Percentiles rank a stretch among this genome's conserved stretches.
Conservation (phyloP, 2,113 vertebrate genomes). For the Polypterus senegalus region DNA sequence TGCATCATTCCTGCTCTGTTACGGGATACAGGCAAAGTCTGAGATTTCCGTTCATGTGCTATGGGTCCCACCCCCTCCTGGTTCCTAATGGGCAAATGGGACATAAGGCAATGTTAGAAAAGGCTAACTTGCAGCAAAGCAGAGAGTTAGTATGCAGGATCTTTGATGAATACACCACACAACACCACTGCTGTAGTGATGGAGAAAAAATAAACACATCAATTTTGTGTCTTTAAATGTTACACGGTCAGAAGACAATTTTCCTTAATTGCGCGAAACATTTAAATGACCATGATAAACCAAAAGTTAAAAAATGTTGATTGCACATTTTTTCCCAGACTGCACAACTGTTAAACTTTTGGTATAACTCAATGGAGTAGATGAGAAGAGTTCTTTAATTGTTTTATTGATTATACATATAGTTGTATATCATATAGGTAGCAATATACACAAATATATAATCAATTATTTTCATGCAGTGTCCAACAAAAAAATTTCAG, state of each 20-base stretch:
- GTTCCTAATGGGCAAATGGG: slow-evolving; percentile 89
- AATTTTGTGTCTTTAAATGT: neutral
- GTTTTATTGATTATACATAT: too few relatives aligned
- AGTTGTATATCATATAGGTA: too few relatives aligned
- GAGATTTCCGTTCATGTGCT: slow-evolving; percentile 97
- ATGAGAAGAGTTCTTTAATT: too few relatives aligned
- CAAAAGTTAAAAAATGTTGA: too few relatives aligned
- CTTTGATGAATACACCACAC: neutral
- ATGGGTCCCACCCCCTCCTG: slow-evolving; percentile 93
- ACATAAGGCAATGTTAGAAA: slow-evolving; percentile 72
- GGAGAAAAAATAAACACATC: neutral
- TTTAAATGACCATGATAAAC: neutral
- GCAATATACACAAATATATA: too few relatives aligned
- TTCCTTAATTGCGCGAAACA: neutral
- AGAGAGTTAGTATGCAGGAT: slow-evolving; percentile 56
- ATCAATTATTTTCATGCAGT: too few relatives aligned
- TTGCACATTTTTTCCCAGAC: too few relatives aligned
- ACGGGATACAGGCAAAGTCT: slow-evolving; percentile 99
- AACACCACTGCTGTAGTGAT: neutral
- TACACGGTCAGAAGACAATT: neutral
- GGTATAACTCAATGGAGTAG: too few relatives aligned
- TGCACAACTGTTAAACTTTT: too few relatives aligned
- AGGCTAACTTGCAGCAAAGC: slow-evolving; percentile 48
- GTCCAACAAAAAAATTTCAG: too few relatives aligned
- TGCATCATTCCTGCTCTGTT: slow-evolving; percentile 98